Evolutionary conservation across 2,888 invertebrate species (phyloP).

Genomic region (Papilio gigon): DNA sequence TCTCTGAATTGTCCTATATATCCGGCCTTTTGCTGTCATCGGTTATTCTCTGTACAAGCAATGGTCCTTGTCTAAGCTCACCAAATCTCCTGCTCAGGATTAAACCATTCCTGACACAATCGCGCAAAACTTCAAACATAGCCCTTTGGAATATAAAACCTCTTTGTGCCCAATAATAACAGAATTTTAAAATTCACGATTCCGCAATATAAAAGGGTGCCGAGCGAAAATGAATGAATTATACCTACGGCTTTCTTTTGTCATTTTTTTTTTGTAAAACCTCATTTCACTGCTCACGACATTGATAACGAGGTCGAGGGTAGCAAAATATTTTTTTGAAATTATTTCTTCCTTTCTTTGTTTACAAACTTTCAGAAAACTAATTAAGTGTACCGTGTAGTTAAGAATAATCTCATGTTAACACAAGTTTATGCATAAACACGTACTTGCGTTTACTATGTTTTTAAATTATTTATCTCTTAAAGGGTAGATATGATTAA

Average conservation of each 20-base stretch:
- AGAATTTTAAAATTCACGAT: conserved; percentile 36
- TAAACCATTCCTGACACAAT: not conserved
- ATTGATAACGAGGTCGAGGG: conserved; percentile 36
- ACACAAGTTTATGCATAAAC: not conserved
- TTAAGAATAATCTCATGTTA: not conserved
- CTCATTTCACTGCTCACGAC: conserved; percentile 38
- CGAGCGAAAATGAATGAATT: conserved; percentile 40
- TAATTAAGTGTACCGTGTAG: not conserved
- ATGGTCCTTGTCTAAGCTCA: not conserved
- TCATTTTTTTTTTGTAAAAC: conserved; percentile 39
- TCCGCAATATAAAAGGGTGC: conserved; percentile 34
- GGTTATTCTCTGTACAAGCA: conserved; percentile 7
- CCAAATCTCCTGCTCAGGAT: conserved; percentile 2
- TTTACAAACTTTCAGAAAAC: conserved; percentile 14
- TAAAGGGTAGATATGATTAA: too few species aligned
- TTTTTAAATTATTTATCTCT: not conserved
- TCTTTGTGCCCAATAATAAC: conserved; percentile 19
- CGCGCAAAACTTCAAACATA: not conserved
- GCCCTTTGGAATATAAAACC: conserved; percentile 12
- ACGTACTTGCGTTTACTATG: not conserved
- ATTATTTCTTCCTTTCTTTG: conserved; percentile 13
- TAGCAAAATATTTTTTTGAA: conserved; percentile 33
- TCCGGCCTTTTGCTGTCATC: conserved; percentile 10
- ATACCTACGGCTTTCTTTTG: conserved; percentile 36
- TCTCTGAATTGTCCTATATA: not conserved